Evolutionary conservation across 1,140 invertebrate species (phyloP).

Genomic region (Nomia melanderi): DNA sequence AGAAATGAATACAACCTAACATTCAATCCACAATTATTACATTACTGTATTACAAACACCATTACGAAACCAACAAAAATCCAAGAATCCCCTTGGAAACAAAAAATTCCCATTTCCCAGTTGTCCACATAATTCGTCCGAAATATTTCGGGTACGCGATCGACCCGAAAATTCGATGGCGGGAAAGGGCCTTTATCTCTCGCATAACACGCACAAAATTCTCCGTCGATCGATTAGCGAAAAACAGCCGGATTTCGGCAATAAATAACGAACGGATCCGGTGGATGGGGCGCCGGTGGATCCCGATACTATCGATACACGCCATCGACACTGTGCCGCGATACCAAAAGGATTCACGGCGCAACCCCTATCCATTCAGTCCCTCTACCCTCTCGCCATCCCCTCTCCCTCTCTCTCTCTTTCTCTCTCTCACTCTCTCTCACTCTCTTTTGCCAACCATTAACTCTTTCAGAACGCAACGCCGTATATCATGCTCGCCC

Average conservation of each 20-base stretch:
- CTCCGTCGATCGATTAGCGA: neutral
- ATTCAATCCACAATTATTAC: no score
- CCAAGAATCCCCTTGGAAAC: no score
- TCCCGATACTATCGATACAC: neutral
- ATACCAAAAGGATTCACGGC: constrained; percentile 6
- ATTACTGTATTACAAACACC: no score
- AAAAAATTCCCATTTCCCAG: no score
- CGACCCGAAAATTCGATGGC: neutral
- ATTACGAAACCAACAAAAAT: no score
- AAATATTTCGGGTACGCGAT: neutral
- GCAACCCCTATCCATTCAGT: neutral
- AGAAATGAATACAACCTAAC: no score
- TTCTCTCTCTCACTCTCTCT: no score
- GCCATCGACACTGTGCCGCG: neutral
- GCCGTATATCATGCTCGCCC: neutral
- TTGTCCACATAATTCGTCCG: no score
- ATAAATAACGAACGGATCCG: neutral
- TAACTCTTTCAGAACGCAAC: neutral
- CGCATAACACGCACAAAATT: neutral
- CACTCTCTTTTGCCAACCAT: neutral
- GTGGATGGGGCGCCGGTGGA: neutral
- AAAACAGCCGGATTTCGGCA: constrained; percentile 1
- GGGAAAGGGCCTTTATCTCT: neutral
- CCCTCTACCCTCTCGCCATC: neutral
- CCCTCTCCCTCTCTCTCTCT: no score